Base-by-base conservation (phyloP, 2,113 vertebrate genomes). In the Perca schrenkii region DNA sequence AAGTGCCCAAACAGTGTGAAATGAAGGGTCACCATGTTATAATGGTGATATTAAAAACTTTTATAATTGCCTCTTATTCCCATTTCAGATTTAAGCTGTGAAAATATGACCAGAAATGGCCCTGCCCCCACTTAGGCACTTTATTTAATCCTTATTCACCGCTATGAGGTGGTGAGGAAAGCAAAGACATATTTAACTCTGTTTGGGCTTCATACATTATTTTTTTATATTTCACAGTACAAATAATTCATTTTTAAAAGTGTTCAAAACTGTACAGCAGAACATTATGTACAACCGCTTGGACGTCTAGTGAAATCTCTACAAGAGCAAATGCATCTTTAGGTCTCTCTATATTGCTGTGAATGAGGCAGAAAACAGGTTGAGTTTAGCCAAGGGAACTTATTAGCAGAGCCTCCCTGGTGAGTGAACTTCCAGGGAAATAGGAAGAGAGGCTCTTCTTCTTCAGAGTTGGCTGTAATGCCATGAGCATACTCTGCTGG, bases 401-500 rank as follows among this genome's bases (percentile, higher is more conserved):
- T 93, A 92, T 94, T 92, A 93, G 83, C 78, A 79, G 72, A 89
- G 57, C 3, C 12, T 93, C 88, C 81, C 85, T 75, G 25, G 85
- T 90, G 91, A 84, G 50, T 63, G 71, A 78, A 86, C 79, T 89
- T 89, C 72, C 74, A 87, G 82, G 85, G 82, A 87, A 81, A 84
- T 79, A n/a, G 57, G 61, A 70, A 82, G 43, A 86, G 62, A 81
- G 25, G 36, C 49, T 85, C 50, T 61, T 75, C 15, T 74, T 79
- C 63, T 86, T 52, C 69, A 80, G 62, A 73, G 25, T 62, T 87
- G 87, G 86, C 79, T 87, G 69, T 64, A 88, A 91, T 58, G 86
- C 86, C 86, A 79, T 65, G 83, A 93, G 89, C 90, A 91, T 88
- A 89, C 86, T 89, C 88, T 91, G 71, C 84, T 92, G 83, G 80